These are phyloP conservation scores for Corythornis madagascariensis DNA, from an alignment of 2,113 vertebrate genomes.

Conservation along the genomic window DNA sequence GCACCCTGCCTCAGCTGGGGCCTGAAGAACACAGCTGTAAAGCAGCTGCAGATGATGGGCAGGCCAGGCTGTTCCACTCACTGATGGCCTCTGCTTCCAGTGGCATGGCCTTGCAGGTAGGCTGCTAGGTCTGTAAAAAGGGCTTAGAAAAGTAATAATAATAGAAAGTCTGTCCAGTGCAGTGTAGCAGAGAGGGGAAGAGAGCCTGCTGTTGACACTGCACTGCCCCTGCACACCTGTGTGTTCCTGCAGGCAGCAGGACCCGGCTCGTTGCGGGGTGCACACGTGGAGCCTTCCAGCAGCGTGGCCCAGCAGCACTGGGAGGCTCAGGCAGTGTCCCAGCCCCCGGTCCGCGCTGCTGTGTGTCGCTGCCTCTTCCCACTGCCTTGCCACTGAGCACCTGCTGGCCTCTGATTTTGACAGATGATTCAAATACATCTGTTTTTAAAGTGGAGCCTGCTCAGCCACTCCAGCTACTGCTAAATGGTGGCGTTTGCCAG, in stretches of 20 bases:
- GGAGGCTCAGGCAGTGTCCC: slow-evolving; percentile 62
- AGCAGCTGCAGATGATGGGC: slow-evolving; percentile 29
- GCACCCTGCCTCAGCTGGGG: not conserved
- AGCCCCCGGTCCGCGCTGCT: slow-evolving; percentile 24
- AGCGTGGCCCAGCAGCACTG: not conserved
- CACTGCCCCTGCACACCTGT: slow-evolving; percentile 16
- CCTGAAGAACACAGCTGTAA: slow-evolving; percentile 16
- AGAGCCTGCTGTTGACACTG: slow-evolving; percentile 14
- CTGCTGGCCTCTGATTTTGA: slow-evolving; percentile 55
- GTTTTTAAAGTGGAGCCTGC: slow-evolving; percentile 42
- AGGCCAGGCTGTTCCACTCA: slow-evolving; percentile 39
- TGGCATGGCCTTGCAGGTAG: slow-evolving; percentile 49
- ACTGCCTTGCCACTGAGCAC: slow-evolving; percentile 67
- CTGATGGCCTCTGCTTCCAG: slow-evolving; percentile 18
- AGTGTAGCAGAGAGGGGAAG: slow-evolving; percentile 33
- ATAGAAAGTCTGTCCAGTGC: slow-evolving; percentile 12
- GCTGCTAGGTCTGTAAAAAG: slow-evolving; percentile 24
- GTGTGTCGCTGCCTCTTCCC: slow-evolving; percentile 67
- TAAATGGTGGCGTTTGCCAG: slow-evolving; percentile 60
- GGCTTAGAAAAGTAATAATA: slow-evolving; percentile 36
- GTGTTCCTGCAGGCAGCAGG: slow-evolving; percentile 38
- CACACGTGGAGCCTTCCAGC: slow-evolving; percentile 58
- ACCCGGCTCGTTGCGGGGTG: not conserved
- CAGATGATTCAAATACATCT: slow-evolving; percentile 71
- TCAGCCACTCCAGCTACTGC: slow-evolving; percentile 47